These are phyloP conservation scores for Anadara kagoshimensis DNA, from an alignment of 1,140 invertebrate species.

Conservation along the genomic window DNA sequence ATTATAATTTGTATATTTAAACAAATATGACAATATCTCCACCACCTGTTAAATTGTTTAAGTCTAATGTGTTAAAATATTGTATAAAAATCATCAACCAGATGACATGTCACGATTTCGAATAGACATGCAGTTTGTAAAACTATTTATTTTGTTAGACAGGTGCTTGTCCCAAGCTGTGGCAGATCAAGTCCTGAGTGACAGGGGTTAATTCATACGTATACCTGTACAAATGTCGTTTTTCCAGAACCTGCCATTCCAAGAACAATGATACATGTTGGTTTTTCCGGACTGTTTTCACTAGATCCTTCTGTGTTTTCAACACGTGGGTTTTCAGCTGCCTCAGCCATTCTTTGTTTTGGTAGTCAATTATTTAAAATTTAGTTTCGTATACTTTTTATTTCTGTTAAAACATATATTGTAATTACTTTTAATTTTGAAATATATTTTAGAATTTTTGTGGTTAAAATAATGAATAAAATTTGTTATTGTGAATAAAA, in stretches of 20 bases:
- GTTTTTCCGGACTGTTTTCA: constrained; percentile 43
- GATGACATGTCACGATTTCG: neutral
- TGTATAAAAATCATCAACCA: too few species aligned
- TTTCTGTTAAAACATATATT: neutral
- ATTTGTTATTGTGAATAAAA: too few species aligned
- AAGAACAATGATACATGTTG: constrained; percentile 86
- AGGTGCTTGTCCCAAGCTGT: neutral
- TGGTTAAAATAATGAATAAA: neutral
- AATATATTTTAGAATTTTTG: neutral
- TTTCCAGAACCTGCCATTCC: constrained; percentile 94
- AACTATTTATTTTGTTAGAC: too few species aligned
- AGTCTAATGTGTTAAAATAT: too few species aligned
- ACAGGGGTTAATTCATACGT: too few species aligned
- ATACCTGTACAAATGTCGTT: constrained; percentile 89
- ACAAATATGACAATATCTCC: too few species aligned
- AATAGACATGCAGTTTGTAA: neutral
- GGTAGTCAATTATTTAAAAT: too few species aligned
- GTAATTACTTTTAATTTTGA: neutral
- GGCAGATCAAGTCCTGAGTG: neutral
- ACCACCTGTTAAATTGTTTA: too few species aligned
- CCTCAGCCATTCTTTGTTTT: constrained; percentile 1
- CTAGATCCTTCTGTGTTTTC: neutral
- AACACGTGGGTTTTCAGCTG: neutral
- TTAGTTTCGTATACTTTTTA: neutral
- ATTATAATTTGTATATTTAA: too few species aligned